Evolutionary conservation across 2,888 invertebrate genomes (phyloP), one percentile per base, ranked within the genome.

Genomic region (Stenotaenia linearis): DNA sequence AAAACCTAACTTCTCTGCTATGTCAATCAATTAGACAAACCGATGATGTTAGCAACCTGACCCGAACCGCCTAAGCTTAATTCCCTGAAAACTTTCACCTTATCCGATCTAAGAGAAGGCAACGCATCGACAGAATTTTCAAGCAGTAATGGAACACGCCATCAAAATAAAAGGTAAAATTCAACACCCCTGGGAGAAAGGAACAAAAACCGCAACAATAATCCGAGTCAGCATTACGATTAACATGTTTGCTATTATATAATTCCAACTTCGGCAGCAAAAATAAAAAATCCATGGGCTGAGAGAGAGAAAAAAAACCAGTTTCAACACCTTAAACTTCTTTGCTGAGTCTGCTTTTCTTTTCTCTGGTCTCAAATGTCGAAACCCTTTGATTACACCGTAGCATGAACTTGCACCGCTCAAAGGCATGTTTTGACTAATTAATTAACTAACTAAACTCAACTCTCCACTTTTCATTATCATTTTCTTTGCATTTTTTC

Each of bases 161-260:
- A 56, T 56, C n/a, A 56, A 56, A 56, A 18, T n/a, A n/a, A 4
- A 18, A 56, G 56, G 21, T 21, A 56, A 56, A 23, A 56, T 37
- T 37, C 37, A 56, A 56, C 56, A 56, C 56, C 18, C 56, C 18
- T 9, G 56, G n/a, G 56, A 56, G 56, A 56, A 4, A 18, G 21
- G 18, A 23, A 56, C 18, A 15, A 56, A 56, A 56, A 56, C 56
- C 18, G 56, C 56, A 56, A 56, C 56, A 56, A 56, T 56, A 56
- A 56, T n/a, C 56, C 56, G 18, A 18, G 56, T 56, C 56, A 56
- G 56, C 56, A 56, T 1, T 56, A 56, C 56, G 56, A 56, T 56
- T 56, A 56, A 56, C n/a, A 56, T 56, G 56, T 56, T 56, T 56
- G 56, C 56, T 56, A 56, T 56, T 56, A 56, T 56, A 56, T n/a